Conservation (phyloP, 2,888 invertebrate species). For the Synanthedon formicaeformis region DNA sequence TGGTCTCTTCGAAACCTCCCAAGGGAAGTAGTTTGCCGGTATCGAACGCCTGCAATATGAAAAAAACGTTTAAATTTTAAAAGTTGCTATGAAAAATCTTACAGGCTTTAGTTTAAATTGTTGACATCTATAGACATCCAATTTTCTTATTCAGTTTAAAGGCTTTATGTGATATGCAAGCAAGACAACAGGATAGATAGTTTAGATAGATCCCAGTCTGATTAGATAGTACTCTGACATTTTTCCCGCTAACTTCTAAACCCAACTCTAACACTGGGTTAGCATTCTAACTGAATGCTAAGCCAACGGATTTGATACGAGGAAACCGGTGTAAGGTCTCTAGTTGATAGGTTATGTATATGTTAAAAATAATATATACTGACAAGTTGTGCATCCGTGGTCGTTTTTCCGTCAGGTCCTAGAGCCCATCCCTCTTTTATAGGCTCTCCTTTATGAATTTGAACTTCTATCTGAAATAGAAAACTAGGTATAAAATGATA, state of each 20-base stretch:
- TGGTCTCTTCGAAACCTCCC: slow-evolving; percentile 78
- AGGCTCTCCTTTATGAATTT: slow-evolving; percentile 78
- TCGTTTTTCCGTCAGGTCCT: slow-evolving; percentile 71
- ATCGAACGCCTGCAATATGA: slow-evolving; percentile 60
- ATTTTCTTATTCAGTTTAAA: neutral
- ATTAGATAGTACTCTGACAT: too few species aligned
- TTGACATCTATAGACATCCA: neutral
- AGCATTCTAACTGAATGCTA: too few species aligned
- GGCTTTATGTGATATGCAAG: too few species aligned
- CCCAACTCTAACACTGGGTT: too few species aligned
- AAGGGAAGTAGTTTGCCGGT: slow-evolving; percentile 75
- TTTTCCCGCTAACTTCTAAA: too few species aligned
- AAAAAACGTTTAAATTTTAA: neutral
- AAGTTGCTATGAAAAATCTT: neutral
- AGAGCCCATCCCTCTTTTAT: slow-evolving; percentile 91
- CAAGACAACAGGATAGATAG: too few species aligned
- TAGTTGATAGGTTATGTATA: neutral
- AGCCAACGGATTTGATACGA: neutral
- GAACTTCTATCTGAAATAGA: slow-evolving; percentile 79
- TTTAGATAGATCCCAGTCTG: too few species aligned
- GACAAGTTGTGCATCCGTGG: slow-evolving; percentile 73
- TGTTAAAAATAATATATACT: slow-evolving; percentile 3
- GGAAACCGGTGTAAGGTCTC: too few species aligned
- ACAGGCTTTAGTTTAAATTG: neutral
- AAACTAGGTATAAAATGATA: neutral